phyloP scores from a whole-genome alignment of 2,888 invertebrate genomes.

The Philereme transversata region DNA sequence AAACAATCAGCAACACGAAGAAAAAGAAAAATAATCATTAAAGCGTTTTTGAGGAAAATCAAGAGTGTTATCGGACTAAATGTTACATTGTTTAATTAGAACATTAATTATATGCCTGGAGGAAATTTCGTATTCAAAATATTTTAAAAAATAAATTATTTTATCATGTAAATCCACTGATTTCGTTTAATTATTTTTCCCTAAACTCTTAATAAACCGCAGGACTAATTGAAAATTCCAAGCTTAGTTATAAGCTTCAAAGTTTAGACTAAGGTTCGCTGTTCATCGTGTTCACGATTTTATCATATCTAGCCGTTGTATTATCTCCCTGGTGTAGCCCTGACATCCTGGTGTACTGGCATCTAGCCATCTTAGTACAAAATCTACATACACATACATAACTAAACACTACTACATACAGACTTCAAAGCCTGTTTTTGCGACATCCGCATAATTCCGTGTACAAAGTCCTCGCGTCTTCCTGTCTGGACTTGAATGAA shows the following conservation, averaged over 20 bases:
- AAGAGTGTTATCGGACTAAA: no score
- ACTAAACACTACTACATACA: conserved; percentile 16
- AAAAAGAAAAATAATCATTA: no score
- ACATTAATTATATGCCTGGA: no score
- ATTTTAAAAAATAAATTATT: no score
- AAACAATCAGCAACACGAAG: no score
- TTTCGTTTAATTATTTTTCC: no score
- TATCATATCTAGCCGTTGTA: conserved; percentile 11
- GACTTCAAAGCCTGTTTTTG: conserved; percentile 19
- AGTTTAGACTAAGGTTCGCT: conserved; percentile 3
- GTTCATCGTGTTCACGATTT: conserved; percentile 9
- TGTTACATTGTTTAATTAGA: no score
- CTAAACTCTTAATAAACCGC: no score
- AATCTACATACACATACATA: conserved; percentile 17
- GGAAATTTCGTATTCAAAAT: no score
- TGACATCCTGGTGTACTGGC: conserved; percentile 32
- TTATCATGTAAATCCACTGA: no score
- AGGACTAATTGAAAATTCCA: no score
- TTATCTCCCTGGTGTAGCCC: conserved; percentile 22
- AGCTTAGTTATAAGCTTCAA: background rate
- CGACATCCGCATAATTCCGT: conserved; percentile 4
- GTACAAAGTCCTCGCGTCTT: conserved; percentile 13
- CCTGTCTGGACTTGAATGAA: conserved; percentile 3
- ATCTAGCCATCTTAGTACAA: conserved; percentile 25
- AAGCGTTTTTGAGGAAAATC: no score